Evolutionary conservation across 2,888 invertebrate genomes (phyloP), one percentile per base, ranked within the genome.

Genomic region (Diplazon laetatorius): DNA sequence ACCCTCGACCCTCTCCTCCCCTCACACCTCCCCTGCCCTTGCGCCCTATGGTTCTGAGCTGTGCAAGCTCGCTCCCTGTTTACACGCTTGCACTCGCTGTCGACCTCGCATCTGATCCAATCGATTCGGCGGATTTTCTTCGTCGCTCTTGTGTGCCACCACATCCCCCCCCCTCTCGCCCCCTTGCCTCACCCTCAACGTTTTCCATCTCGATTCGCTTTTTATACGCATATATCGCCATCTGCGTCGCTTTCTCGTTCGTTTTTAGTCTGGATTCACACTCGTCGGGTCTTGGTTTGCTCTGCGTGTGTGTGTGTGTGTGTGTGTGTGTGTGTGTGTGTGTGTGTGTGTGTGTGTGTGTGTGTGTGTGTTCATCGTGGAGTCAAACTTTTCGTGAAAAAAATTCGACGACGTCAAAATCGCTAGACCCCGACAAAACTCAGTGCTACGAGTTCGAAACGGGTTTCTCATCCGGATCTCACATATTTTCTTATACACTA

Each of bases 81-180:
- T 73, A 73, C 77, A 78, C 72, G 57, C 63, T 73, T 69, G 59
- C 77, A 73, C 60, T 65, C 59, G 22, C 59, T 65, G 69, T 69
- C 77, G 69, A 69, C 68, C 73, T 66, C 73, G 39, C 63, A 73
- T 73, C 69, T 57, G 63, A 60, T 78, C 52, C 77, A 60, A 78
- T 78, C 77, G 77, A 78, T 78, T 65, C 63, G 35, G 57, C 63
- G 52, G 42, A 30, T 50, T 39, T 55, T 69, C 39, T 10, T 35
- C 37, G 50, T 70, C 62, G 5, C 42, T 48, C 48, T 55, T 37
- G n/a, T 2, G n/a, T n/a, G n/a, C 42, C 22, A 16, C 57, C 46
- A 39, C 66, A 37, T 39, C 14, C 35, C 18, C 37, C 22, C 48
- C 20, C 16, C 20, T 12, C 18, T 16, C 59, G 48, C 37, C 25